Percentiles rank a stretch among this genome's conserved stretches.
Evolutionary conservation across 2,888 invertebrate species (phyloP).

Genomic region (Chrysolina americana): DNA sequence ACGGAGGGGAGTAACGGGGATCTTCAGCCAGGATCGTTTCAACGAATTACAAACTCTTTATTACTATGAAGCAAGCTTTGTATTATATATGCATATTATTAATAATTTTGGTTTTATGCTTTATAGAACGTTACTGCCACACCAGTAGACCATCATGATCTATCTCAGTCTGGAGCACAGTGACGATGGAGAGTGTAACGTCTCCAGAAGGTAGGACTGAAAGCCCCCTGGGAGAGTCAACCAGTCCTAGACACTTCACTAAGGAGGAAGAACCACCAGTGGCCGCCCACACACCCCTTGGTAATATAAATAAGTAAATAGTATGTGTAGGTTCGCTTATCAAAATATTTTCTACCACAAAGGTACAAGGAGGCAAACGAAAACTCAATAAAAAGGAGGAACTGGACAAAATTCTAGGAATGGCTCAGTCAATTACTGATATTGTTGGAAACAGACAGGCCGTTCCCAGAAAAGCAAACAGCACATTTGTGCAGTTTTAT

Average conservation of each 20-base stretch:
- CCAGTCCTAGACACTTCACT: background rate
- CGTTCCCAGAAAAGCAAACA: constrained; percentile 1
- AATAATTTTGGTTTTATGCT: no score
- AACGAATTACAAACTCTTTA: no score
- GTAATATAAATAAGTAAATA: no score
- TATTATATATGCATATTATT: no score
- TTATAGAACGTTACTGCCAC: background rate
- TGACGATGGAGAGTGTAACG: background rate
- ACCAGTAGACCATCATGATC: background rate
- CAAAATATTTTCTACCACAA: no score
- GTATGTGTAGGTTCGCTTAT: no score
- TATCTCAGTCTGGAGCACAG: background rate
- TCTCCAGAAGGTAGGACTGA: background rate
- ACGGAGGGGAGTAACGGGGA: no score
- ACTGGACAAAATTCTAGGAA: constrained; percentile 12
- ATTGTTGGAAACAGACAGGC: background rate
- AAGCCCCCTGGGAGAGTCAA: background rate
- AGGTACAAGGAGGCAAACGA: background rate
- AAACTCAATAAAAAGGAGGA: constrained; percentile 1
- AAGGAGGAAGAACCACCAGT: constrained; percentile 11
- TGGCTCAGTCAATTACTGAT: constrained; percentile 2
- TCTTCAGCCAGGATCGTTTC: no score
- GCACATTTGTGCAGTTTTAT: no score
- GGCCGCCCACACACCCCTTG: no score
- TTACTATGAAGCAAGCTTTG: no score